Base-by-base conservation (phyloP, 64 coral and sea anemone species). In the Stylophora pistillata region DNA sequence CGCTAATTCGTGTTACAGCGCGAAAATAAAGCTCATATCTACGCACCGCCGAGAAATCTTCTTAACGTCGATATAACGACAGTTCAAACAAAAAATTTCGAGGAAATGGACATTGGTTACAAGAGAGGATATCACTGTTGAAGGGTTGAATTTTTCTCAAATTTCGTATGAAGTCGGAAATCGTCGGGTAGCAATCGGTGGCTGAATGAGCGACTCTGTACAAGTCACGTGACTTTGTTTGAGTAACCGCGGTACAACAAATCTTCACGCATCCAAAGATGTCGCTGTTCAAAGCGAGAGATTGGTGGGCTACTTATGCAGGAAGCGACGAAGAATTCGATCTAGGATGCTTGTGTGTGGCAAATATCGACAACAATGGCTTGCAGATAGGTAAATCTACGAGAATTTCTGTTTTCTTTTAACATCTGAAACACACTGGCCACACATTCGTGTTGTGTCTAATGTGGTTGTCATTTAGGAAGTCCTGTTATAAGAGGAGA, bases 221-320 rank as follows among this genome's bases (percentile, higher is more conserved):
- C 13, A 23, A 11, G 56, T 91, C 89, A 91, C 89, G 79, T 91
- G 89, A 76, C 79, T 76, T 59, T 85, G 58, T 84, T 84, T 69
- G 80, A 33, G 33, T 65, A 84, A 82, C 80, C 79, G 87, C 87
- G 87, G 60, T 66, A 89, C 41, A 88, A 77, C 53, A 77, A 63
- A 63, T 89, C n/a, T 34, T 89, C 34, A 17, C 27, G 37, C 54
- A 14, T 82, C 75, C 73, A 55, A 92, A 95, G 53, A 99, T 99
- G 97, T 99, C 97, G 90, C 91, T 99, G 84, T 99, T 99, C 93
- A 99, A 99, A 90, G 97, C 97, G 30, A 92, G 97, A 87, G 97
- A 99, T 95, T 99, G 97, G 97, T 99, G 97, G 97, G 90, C 93
- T 77, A 91, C 97, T 88, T 99, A 89, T 78, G 76, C 93, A 79